Evolutionary conservation across 2,888 invertebrate genomes (phyloP), one percentile per base, ranked within the genome.

Genomic region (Leptinotarsa juncta): DNA sequence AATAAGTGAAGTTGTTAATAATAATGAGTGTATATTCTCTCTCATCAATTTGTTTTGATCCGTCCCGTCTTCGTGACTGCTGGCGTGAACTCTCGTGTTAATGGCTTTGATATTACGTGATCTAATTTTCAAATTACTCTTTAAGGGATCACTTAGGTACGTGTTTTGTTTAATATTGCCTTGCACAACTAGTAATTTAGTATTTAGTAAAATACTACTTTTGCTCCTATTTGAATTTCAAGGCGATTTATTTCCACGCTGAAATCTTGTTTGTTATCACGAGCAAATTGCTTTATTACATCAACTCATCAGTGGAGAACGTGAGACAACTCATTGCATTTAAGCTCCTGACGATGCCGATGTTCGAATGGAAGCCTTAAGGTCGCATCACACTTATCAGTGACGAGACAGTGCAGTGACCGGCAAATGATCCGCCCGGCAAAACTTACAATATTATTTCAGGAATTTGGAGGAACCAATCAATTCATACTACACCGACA

Each of bases 31-130:
- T 42, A 42, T 62, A 62, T 62, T 62, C 62, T 42, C 62, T 57
- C 32, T 48, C 69, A 49, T 74, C 77, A 77, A 77, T 77, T 74
- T 74, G 74, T 74, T 77, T 70, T 55, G 72, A 77, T 74, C 71
- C 51, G 20, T 32, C 67, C 66, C 55, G 60, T 60, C 73, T 78
- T 76, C 80, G 81, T 80, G 79, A 80, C 77, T 72, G 74, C 65
- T 72, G 72, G 79, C 78, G 79, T 72, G 79, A 80, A 78, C 74
- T 68, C 75, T 74, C 77, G 78, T 77, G 80, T 76, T 81, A 83
- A 83, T 83, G 81, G 78, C 81, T 78, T 73, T 77, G 77, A 78
- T 81, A 80, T 82, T 82, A 83, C 83, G 83, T 83, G 83, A 83
- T 83, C 83, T 79, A 83, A 83, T 83, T 82, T 80, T 73, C 78